These are phyloP conservation scores for Andrena fulva DNA, from an alignment of 2,888 invertebrate genomes.

Conservation along the genomic window DNA sequence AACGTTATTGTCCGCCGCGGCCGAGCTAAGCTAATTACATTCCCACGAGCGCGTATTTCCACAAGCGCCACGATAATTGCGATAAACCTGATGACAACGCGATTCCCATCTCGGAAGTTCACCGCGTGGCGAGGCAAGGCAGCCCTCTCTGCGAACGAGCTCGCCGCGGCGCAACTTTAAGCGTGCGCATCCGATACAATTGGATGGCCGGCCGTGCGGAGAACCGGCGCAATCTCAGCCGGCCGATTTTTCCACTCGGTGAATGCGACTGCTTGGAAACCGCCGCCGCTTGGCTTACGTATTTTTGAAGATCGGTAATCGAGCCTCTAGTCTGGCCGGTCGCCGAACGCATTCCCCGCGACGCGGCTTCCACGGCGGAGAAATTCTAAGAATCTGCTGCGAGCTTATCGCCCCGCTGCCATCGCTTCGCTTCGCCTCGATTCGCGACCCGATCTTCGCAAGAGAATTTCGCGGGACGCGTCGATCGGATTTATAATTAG, in stretches of 20 bases:
- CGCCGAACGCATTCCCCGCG: constrained; percentile 47
- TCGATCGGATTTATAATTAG: constrained; percentile 17
- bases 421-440: constrained; percentile 57
- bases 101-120: constrained; percentile 70
- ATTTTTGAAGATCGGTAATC: constrained; percentile 71
- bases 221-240: constrained; percentile 55
- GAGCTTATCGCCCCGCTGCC: constrained; percentile 54
- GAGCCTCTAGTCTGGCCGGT: constrained; percentile 38
- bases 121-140: constrained; percentile 40
- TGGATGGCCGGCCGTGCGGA: constrained; percentile 36
- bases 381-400: constrained; percentile 58
- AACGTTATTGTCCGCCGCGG: constrained; percentile 42
- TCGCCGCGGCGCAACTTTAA: constrained; percentile 13
- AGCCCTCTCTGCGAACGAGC: not conserved
- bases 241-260: constrained; percentile 38
- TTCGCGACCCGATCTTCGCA: constrained; percentile 37
- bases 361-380: constrained; percentile 37
- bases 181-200: constrained; percentile 47
- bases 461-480: constrained; percentile 6
- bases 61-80: constrained; percentile 67
- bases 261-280: constrained; percentile 63
- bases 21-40: constrained; percentile 56
- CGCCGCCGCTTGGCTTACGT: constrained; percentile 27
- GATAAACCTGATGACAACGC: constrained; percentile 73
- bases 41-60: constrained; percentile 56